These are phyloP conservation scores for Benthosema pterotum DNA, from an alignment of 2,797 vertebrate species.

Conservation along the genomic window DNA sequence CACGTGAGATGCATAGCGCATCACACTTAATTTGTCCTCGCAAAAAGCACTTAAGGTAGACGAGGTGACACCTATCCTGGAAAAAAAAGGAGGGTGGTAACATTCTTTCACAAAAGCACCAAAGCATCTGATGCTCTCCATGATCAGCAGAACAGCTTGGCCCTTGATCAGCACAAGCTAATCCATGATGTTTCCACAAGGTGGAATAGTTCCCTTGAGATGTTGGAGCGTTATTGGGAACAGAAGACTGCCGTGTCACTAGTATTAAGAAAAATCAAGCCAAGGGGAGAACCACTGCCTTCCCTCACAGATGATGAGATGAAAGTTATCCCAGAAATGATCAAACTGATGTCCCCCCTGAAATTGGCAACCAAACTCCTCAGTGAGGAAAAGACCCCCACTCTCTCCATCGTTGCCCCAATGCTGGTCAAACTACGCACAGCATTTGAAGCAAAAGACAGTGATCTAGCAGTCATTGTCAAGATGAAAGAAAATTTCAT, in stretches of 20 bases:
- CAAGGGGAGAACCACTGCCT: slow-evolving; percentile 4
- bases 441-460: slow-evolving; percentile 26
- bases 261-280: slow-evolving; percentile 27
- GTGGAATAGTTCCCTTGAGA: slow-evolving; percentile 29
- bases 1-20: slow-evolving; percentile 18
- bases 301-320: slow-evolving; percentile 29
- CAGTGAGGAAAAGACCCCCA: slow-evolving; percentile 14
- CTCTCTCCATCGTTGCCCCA: slow-evolving; percentile 35
- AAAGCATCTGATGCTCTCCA: slow-evolving; percentile 18
- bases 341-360: slow-evolving; percentile 28
- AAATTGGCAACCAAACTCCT: slow-evolving; percentile 37
- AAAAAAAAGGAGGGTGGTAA: slow-evolving; percentile 24
- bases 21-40: slow-evolving; percentile 22
- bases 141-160: slow-evolving; percentile 22
- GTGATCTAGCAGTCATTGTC: slow-evolving; percentile 18
- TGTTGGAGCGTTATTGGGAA: slow-evolving; percentile 27
- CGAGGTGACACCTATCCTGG: slow-evolving; percentile 20
- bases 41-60: slow-evolving; percentile 33
- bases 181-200: slow-evolving; percentile 32
- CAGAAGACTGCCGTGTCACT: slow-evolving; percentile 27
- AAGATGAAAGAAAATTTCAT: slow-evolving; percentile 31
- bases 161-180: slow-evolving; percentile 26
- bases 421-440: slow-evolving; percentile 30
- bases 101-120: slow-evolving; percentile 20
- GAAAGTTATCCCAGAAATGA: slow-evolving; percentile 33